Conservation (phyloP, 1,140 invertebrate species). For the Neotoxoptera formosana region DNA sequence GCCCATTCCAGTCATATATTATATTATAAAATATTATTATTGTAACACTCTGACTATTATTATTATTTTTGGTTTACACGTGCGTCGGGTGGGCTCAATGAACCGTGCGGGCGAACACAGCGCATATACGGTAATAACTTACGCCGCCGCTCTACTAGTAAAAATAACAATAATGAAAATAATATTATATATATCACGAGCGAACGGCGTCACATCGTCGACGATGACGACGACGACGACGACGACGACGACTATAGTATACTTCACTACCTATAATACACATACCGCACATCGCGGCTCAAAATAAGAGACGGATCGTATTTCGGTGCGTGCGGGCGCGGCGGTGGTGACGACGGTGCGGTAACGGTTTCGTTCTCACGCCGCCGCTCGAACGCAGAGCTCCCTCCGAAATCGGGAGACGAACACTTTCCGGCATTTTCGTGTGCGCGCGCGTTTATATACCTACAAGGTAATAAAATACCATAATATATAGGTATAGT, state of each 20-base stretch:
- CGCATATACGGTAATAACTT: not conserved
- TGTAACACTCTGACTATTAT: not conserved
- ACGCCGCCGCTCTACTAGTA: not conserved
- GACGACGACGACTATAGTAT: too few species aligned
- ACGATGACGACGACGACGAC: not conserved
- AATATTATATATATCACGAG: not conserved
- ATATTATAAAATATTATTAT: not conserved
- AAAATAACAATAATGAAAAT: conserved; percentile 10
- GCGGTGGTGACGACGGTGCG: not conserved
- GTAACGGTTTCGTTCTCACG: not conserved
- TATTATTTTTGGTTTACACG: conserved; percentile 17
- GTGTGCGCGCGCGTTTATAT: not conserved
- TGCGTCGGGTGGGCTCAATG: conserved; percentile 7
- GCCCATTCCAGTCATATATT: not conserved
- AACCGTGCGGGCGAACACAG: not conserved
- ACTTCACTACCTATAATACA: not conserved
- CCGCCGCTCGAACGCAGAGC: not conserved
- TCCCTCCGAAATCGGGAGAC: not conserved
- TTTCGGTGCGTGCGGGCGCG: not conserved
- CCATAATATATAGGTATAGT: too few species aligned
- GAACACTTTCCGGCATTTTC: not conserved
- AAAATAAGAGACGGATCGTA: not conserved
- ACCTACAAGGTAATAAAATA: too few species aligned
- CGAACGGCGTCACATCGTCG: not conserved
- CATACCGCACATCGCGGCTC: not conserved